Evolutionary conservation across 2,888 invertebrate genomes (phyloP).

Genomic region (Philhelius pedissequus): DNA sequence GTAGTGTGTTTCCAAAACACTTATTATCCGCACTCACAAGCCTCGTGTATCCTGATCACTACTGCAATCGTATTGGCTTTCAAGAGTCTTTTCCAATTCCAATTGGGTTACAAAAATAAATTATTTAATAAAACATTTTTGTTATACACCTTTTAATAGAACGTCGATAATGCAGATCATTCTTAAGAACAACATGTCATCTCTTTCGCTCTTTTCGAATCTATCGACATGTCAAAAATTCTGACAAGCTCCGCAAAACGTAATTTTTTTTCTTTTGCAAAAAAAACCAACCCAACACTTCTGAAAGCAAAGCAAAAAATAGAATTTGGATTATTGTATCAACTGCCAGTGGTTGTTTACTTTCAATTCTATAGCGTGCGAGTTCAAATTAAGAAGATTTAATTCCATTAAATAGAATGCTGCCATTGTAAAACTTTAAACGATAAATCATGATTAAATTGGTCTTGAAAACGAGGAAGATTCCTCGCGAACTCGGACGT

Average conservation of each 20-base stretch:
- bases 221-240: constrained; percentile 6
- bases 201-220: not conserved
- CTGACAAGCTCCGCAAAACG: not conserved
- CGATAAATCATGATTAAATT: constrained; percentile 58
- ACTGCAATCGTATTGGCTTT: no score
- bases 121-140: not conserved
- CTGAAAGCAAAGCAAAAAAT: not conserved
- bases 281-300: not conserved
- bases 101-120: no score
- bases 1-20: no score
- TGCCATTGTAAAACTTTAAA: constrained; percentile 26
- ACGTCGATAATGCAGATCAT: not conserved
- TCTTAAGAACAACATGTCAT: not conserved
- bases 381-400: constrained; percentile 53
- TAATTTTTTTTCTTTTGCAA: not conserved
- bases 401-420: constrained; percentile 28
- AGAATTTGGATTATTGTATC: not conserved
- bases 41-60: no score
- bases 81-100: no score
- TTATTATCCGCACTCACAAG: no score
- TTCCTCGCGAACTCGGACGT: constrained; percentile 67
- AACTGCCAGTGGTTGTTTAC: constrained; percentile 48
- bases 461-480: constrained; percentile 57
- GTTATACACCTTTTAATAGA: not conserved
- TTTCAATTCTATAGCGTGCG: not conserved